These are phyloP conservation scores for Delphinapterus leucas DNA, from an alignment of 2,113 vertebrate species.

Conservation along the genomic window DNA sequence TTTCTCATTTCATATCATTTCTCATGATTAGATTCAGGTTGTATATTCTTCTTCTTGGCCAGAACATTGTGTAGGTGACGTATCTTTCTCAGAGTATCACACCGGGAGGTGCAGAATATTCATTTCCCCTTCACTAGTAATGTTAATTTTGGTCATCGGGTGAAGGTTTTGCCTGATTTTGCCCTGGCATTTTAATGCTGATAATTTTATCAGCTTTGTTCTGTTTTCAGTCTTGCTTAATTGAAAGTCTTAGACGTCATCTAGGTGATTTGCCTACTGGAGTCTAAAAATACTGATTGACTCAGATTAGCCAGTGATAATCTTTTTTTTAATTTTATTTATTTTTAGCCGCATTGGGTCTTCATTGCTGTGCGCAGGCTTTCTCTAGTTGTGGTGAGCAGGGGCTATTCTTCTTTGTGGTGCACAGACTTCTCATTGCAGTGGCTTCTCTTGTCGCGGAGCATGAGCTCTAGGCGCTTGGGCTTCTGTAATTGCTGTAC, in stretches of 20 bases:
- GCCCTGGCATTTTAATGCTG: neutral
- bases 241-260: neutral
- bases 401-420: too few relatives aligned
- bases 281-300: neutral
- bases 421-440: too few relatives aligned
- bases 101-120: neutral
- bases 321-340: neutral
- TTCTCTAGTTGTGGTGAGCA: too few relatives aligned
- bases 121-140: neutral
- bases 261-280: neutral
- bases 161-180: neutral
- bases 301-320: neutral
- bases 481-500: too few relatives aligned
- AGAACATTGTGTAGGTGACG: neutral
- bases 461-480: too few relatives aligned
- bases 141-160: neutral
- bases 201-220: neutral
- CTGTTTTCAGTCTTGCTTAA: slow-evolving; percentile 19
- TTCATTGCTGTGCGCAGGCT: too few relatives aligned
- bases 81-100: neutral
- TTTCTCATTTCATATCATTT: neutral
- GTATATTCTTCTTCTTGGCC: neutral
- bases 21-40: neutral
- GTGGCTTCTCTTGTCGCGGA: too few relatives aligned
- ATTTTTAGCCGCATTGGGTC: too few relatives aligned